Percentiles rank a stretch among this genome's conserved stretches.
Conservation (phyloP, 1,140 invertebrate species). For the Cotesia glomerata region DNA sequence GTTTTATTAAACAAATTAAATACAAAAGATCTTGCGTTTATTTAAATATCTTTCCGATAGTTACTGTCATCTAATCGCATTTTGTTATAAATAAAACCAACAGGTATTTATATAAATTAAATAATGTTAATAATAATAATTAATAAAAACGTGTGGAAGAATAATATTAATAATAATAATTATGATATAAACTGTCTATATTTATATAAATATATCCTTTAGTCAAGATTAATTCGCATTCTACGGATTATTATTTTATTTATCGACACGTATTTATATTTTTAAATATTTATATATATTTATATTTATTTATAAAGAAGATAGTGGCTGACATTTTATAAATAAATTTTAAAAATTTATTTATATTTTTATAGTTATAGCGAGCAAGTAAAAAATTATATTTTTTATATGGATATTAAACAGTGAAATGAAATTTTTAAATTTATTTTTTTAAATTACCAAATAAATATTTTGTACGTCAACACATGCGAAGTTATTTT, state of each 20-base stretch:
- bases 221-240: constrained; percentile 24
- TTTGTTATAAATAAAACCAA: constrained; percentile 53
- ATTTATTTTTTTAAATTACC: no score
- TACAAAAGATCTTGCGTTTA: constrained; percentile 53
- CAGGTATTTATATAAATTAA: constrained; percentile 46
- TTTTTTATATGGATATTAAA: no score
- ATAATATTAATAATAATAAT: constrained; percentile 18
- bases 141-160: constrained; percentile 27
- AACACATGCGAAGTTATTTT: no score
- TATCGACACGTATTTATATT: constrained; percentile 4
- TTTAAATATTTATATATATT: not conserved
- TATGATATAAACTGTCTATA: constrained; percentile 7
- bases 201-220: constrained; percentile 20
- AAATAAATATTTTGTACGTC: no score
- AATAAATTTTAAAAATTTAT: no score
- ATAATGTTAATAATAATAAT: not conserved
- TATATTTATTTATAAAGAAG: not conserved
- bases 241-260: constrained; percentile 3
- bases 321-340: no score
- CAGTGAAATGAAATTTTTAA: no score
- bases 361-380: no score
- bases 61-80: constrained; percentile 35
- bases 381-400: no score
- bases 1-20: constrained; percentile 59
- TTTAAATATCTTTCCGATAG: constrained; percentile 30